These are phyloP conservation scores for Cordilura impudica DNA, from an alignment of 2,888 invertebrate species.

Conservation along the genomic window DNA sequence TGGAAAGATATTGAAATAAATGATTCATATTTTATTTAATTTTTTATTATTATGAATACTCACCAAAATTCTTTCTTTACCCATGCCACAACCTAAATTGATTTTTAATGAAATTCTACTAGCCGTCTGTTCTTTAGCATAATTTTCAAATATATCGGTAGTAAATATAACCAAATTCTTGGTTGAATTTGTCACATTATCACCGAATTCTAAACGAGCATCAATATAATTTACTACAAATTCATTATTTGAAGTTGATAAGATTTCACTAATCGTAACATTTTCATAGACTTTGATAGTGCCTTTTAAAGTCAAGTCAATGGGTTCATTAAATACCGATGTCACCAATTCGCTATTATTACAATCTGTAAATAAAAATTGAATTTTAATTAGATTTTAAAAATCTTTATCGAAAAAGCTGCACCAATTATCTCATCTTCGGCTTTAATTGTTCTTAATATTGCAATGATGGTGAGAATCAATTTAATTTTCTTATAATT, in stretches of 20 bases:
- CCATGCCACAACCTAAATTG: conserved; percentile 61
- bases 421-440: conserved; percentile 5
- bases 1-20: not conserved
- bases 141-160: conserved; percentile 64
- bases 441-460: not conserved
- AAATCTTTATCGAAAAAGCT: too few species aligned
- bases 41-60: conserved; percentile 6
- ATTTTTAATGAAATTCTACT: conserved; percentile 62
- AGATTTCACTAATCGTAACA: conserved; percentile 62
- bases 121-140: conserved; percentile 65
- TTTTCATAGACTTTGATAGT: conserved; percentile 59
- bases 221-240: conserved; percentile 66
- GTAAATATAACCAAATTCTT: conserved; percentile 65
- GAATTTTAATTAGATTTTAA: not conserved
- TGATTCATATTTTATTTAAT: not conserved
- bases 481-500: not conserved
- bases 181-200: not conserved
- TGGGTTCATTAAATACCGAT: conserved; percentile 58
- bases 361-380: conserved; percentile 48
- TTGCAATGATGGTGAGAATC: not conserved
- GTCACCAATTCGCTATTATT: conserved; percentile 58
- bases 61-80: conserved; percentile 61
- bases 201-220: conserved; percentile 58
- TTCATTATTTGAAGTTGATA: conserved; percentile 61
- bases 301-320: conserved; percentile 57